Percentiles rank a stretch among this genome's conserved stretches.
These are phyloP conservation scores for Rapana venosa DNA, from an alignment of 2,888 invertebrate genomes.

Conservation along the genomic window DNA sequence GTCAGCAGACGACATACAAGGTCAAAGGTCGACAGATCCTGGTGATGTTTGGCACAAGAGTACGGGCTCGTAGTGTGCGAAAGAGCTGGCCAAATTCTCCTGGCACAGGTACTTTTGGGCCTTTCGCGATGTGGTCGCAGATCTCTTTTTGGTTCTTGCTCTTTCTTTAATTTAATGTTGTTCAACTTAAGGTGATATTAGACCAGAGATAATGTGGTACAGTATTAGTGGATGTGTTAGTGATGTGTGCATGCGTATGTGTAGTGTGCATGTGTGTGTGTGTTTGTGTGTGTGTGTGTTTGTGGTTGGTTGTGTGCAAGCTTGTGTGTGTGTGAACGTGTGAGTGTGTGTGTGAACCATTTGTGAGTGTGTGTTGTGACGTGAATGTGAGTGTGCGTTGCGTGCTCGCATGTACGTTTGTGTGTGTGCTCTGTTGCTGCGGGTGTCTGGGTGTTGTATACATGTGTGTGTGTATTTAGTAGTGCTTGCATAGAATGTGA, in stretches of 20 bases:
- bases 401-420: no score
- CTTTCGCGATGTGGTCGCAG: background rate
- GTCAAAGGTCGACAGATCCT: conserved; percentile 25
- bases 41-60: conserved; percentile 26
- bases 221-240: background rate
- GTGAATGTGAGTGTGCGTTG: no score
- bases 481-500: no score
- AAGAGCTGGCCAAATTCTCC: conserved; percentile 21
- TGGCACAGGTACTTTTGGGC: background rate
- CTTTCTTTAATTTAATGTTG: no score
- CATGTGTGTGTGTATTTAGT: no score
- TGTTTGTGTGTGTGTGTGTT: background rate
- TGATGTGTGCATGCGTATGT: background rate
- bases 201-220: no score
- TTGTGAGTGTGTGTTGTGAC: no score
- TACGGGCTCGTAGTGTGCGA: conserved; percentile 36
- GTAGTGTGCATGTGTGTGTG: background rate
- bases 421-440: no score
- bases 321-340: background rate
- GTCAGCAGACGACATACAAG: background rate
- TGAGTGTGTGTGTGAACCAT: background rate
- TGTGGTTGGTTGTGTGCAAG: background rate
- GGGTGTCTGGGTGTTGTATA: no score
- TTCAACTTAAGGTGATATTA: no score
- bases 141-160: no score